These are phyloP conservation scores for Lycodopsis pacificus DNA, from an alignment of 2,797 vertebrate species.

Conservation along the genomic window DNA sequence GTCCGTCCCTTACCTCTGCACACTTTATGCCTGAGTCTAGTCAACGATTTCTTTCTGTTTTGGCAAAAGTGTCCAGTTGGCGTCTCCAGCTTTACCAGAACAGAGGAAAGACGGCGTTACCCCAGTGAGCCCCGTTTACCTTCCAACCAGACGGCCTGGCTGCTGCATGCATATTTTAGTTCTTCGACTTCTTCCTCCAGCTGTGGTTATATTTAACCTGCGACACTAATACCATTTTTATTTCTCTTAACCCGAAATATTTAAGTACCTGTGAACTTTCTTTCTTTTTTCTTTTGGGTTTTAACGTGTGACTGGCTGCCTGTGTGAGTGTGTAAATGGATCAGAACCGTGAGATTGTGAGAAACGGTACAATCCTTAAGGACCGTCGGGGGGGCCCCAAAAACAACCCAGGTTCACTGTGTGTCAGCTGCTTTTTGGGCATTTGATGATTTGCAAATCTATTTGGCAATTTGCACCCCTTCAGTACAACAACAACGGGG, in stretches of 20 bases:
- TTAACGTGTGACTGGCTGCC: conserved; percentile 50
- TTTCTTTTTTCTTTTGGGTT: conserved; percentile 64
- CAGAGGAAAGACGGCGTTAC: conserved; percentile 37
- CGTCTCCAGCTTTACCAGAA: conserved; percentile 52
- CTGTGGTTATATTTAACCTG: conserved; percentile 75
- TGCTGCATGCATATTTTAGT: conserved; percentile 77
- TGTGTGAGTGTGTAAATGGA: conserved; percentile 30
- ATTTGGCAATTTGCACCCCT: conserved; percentile 2
- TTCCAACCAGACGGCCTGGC: conserved; percentile 55
- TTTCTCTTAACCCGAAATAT: conserved; percentile 79
- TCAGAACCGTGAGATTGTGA: conserved; percentile 53
- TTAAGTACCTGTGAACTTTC: conserved; percentile 81
- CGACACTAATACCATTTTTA: conserved; percentile 79
- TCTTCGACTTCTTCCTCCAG: conserved; percentile 63
- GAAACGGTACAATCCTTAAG: conserved; percentile 39
- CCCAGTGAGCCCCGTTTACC: conserved; percentile 47
- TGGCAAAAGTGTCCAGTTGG: conserved; percentile 43
- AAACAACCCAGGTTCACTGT: conserved; percentile 18
- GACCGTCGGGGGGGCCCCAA: conserved; percentile 5
- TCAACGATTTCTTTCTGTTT: conserved; percentile 35
- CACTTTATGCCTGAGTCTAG: conserved; percentile 27
- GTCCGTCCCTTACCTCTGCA: conserved; percentile 26
- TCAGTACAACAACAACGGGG: not conserved
- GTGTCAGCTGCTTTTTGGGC: conserved; percentile 18
- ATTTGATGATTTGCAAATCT: conserved; percentile 6